These are phyloP conservation scores for Phallusia fumigata DNA, from an alignment of 23 tunicate species.

Conservation along the genomic window DNA sequence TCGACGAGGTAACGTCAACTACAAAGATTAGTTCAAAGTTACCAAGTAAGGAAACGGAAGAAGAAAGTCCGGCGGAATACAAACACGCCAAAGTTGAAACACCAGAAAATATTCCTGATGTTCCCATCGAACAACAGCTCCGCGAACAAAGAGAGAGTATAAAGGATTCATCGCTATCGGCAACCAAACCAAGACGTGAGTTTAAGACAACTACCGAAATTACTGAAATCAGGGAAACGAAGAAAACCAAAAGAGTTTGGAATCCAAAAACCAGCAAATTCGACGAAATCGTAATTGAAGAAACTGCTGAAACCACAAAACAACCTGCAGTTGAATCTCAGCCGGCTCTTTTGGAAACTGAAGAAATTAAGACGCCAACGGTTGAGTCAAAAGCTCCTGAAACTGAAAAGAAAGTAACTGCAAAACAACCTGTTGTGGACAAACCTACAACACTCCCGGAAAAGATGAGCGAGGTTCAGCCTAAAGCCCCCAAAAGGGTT, in stretches of 20 bases:
- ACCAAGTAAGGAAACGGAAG: not conserved
- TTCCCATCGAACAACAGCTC: not conserved
- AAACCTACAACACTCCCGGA: not conserved
- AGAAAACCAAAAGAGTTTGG: conserved; percentile 28
- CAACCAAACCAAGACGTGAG: not conserved
- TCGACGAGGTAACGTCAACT: too few species aligned
- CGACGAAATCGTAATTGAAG: conserved; percentile 51
- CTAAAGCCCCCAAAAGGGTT: too few species aligned
- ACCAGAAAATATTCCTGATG: not conserved
- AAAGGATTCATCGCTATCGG: not conserved
- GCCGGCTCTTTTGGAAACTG: too few species aligned
- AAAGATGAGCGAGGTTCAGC: not conserved
- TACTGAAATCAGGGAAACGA: conserved; percentile 5
- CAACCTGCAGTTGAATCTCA: not conserved
- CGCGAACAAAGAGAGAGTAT: not conserved
- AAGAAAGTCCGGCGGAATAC: not conserved
- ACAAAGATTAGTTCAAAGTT: too few species aligned
- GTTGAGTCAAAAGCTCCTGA: too few species aligned
- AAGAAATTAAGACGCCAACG: too few species aligned
- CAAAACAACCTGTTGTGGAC: not conserved
- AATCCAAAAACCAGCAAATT: conserved; percentile 36
- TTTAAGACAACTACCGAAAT: not conserved
- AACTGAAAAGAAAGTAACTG: too few species aligned
- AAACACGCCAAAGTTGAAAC: not conserved
- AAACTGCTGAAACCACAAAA: not conserved